phyloP scores from a whole-genome alignment of 1,140 invertebrate genomes.

The Theocolax elegans region DNA sequence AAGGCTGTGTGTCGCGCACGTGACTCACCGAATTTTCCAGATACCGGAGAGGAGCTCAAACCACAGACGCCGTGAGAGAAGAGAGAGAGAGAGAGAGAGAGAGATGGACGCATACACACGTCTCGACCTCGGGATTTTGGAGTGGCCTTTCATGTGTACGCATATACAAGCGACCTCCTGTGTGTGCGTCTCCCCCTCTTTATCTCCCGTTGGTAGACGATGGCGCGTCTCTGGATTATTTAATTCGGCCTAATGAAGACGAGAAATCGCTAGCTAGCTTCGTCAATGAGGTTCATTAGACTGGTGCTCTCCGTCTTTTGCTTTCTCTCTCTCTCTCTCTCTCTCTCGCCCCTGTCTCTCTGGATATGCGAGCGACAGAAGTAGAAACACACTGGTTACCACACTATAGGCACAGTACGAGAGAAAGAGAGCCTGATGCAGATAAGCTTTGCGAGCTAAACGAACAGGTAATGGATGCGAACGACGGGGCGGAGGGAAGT shows the following conservation, averaged over 20 bases:
- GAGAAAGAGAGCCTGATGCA: neutral
- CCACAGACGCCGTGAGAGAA: neutral
- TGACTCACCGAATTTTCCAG: conserved; percentile 32
- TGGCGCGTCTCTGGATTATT: too few relatives aligned
- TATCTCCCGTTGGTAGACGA: too few relatives aligned
- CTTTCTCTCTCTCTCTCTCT: conserved; percentile 14
- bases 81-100: neutral
- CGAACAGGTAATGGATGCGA: neutral
- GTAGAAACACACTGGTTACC: too few relatives aligned
- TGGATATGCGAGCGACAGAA: neutral
- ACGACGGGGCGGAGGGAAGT: neutral
- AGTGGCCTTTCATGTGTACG: neutral
- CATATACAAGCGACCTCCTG: neutral
- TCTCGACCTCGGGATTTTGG: too few relatives aligned
- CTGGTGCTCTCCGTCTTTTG: neutral
- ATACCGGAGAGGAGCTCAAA: too few relatives aligned
- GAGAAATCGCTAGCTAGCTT: neutral
- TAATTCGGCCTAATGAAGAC: neutral
- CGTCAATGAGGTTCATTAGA: conserved; percentile 18
- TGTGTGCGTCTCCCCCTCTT: too few relatives aligned
- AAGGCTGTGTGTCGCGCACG: conserved; percentile 6
- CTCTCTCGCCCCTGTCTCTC: neutral
- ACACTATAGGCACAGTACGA: neutral
- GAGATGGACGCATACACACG: neutral
- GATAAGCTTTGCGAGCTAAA: neutral